Conservation (phyloP, 2,888 invertebrate species). For the Cosmorhoe ocellata region DNA sequence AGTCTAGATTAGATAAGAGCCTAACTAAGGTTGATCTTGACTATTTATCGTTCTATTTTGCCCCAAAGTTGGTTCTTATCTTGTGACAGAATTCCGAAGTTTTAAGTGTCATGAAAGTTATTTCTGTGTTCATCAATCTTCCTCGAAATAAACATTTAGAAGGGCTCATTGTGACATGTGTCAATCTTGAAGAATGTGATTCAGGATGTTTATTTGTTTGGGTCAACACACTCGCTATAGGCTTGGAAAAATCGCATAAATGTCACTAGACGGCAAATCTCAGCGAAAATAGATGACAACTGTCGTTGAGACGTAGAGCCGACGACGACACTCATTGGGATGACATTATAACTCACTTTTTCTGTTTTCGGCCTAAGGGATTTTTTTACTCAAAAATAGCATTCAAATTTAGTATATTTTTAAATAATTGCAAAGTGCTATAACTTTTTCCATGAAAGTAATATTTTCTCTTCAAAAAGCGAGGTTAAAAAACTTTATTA, state of each 20-base stretch:
- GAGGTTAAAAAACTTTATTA: conserved; percentile 9
- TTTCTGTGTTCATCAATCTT: conserved; percentile 26
- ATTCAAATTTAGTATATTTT: too few relatives aligned
- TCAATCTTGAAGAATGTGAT: conserved; percentile 16
- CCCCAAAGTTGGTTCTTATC: conserved; percentile 13
- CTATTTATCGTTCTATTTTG: conserved; percentile 1
- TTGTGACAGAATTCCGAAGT: conserved; percentile 12
- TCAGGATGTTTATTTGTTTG: conserved; percentile 3
- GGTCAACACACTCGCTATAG: neutral
- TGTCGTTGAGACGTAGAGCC: too few relatives aligned
- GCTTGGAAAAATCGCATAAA: too few relatives aligned
- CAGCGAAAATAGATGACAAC: too few relatives aligned
- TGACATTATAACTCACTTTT: too few relatives aligned
- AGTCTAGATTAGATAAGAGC: too few relatives aligned
- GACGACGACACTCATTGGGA: too few relatives aligned
- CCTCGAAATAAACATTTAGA: conserved; percentile 21
- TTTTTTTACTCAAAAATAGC: too few relatives aligned
- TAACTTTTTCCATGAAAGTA: too few relatives aligned
- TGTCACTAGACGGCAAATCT: too few relatives aligned
- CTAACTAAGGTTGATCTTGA: neutral
- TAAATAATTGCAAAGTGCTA: too few relatives aligned
- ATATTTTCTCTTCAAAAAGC: neutral
- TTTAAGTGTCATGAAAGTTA: conserved; percentile 23
- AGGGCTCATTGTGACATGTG: conserved; percentile 17
- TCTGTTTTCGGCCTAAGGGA: too few relatives aligned